Base-by-base conservation (phyloP, 1,140 invertebrate species). In the Zeugodacus cucurbitae region DNA sequence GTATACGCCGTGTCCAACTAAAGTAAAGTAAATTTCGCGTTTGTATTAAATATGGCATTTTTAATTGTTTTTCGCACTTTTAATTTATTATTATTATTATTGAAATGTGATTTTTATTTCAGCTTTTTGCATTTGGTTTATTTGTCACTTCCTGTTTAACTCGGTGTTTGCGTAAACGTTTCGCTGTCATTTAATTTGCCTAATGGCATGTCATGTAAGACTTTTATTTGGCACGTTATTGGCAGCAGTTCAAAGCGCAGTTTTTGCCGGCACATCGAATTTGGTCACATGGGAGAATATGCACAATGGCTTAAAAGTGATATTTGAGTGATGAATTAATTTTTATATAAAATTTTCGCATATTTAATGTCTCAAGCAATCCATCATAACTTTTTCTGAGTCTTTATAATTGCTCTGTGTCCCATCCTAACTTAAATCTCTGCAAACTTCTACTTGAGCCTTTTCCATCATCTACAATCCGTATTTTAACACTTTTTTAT, bases 161-260 rank as follows among this genome's bases (percentile, higher is more conserved):
- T n/a, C n/a, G n/a, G n/a, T n/a, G 74, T 82, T 82, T 82, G 22
- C n/a, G 22, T 41, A 82, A 82, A 82, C 74, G 44, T 82, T 82
- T 54, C n/a, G 74, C 74, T 48, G 41, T 82, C 74, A 54, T 82
- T 82, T 82, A 82, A 82, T 82, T 54, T 82, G 41, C n/a, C 41
- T 82, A 82, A 82, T 82, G 74, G 74, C 41, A 29, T 82, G 7
- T 26, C 74, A 3, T 62, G 22, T 59, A 29, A 37, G 26, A 22
- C 37, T 74, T 74, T 74, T 74, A 41, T 37, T 74, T 74, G 26
- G 8, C 32, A 11, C 17, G 8, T 22, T 64, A 64, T 64, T 64
- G 62, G 26, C 62, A 64, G 29, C 26, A 11, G 22, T 64, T 70
- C 32, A 26, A 70, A 32, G 3, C 26, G 3, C 26, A 17, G 29